Evolutionary conservation across 2,113 vertebrate genomes (phyloP), one percentile per base, ranked within the genome.

Genomic region (Rousettus leschenaultii): DNA sequence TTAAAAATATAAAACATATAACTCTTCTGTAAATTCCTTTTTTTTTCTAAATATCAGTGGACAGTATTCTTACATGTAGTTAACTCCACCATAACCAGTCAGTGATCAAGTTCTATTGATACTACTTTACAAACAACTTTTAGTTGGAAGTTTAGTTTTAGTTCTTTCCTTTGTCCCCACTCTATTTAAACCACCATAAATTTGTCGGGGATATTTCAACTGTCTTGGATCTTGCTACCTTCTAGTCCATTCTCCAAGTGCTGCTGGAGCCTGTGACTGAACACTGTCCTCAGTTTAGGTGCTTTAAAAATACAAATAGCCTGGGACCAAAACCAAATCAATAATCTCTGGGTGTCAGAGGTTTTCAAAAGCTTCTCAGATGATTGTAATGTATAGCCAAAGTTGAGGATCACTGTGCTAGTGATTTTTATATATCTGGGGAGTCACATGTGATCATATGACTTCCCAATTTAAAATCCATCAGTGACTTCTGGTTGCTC

Each of bases 71-170:
- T 80, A 21, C 15, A 33, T 24, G 3, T 45, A 45, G 40, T 85
- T 85, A 43, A 71, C 43, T 93, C 51, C 5, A 84, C 59, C 51
- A 84, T 19, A 71, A 30, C 8, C 14, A 71, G 13, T 70, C 51
- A 89, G 3, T 61, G 40, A 89, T 87, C 65, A 71, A 53, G 51
- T 84, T 95, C 63, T 82, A 1, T 66, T 88, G 48, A 40, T 57
- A 22, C 21, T 48, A 33, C 26, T 92, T 89, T 84, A n/a, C 40
- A 84, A 30, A 43, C 33, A 88, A 12, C 21, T 83, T 70, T 45
- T 73, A 45, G 18, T 40, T 79, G 65, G 51, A 93, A 87, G 74
- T 86, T 78, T 78, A 74, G n/a, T 83, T 92, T 92, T 92, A n/a
- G 38, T 75, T 92, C 21, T 86, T 28, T 63, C 30, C 28, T 4